Evolutionary conservation across 2,113 vertebrate genomes (phyloP).

Genomic region (Marcusenius ussheri): DNA sequence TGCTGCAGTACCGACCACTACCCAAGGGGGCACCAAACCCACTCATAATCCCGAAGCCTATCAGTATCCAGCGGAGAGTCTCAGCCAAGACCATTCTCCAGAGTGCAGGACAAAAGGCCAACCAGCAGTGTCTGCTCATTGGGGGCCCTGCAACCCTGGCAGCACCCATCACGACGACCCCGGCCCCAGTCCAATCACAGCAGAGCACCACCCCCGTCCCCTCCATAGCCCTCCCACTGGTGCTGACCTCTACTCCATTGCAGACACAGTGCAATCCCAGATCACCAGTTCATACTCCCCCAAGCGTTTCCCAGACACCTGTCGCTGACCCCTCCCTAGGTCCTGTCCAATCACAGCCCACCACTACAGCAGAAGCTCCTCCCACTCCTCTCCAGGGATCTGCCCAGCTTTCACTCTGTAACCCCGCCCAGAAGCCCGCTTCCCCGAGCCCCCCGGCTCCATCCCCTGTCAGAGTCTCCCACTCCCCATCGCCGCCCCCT

Average conservation of each 20-base stretch:
- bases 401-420: constrained; percentile 57
- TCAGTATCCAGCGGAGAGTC: constrained; percentile 57
- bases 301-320: constrained; percentile 60
- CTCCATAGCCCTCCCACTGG: constrained; percentile 48
- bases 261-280: constrained; percentile 66
- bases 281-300: constrained; percentile 65
- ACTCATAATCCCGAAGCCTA: constrained; percentile 75
- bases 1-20: constrained; percentile 58
- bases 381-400: constrained; percentile 48
- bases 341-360: constrained; percentile 62
- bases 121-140: constrained; percentile 66
- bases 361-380: constrained; percentile 60
- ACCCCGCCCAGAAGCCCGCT: constrained; percentile 55
- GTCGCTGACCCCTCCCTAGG: constrained; percentile 65
- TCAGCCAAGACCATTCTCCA: constrained; percentile 73
- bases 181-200: constrained; percentile 56
- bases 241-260: constrained; percentile 57
- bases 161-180: constrained; percentile 37
- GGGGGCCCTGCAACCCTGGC: constrained; percentile 41
- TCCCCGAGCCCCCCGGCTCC: constrained; percentile 43
- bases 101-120: constrained; percentile 58
- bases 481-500: constrained; percentile 23
- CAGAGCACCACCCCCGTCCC: constrained; percentile 47
- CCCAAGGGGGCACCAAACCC: constrained; percentile 75
- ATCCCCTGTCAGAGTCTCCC: constrained; percentile 52